Base-by-base conservation (phyloP, 2,113 vertebrate genomes). In the Mesembrinibis cayennensis region DNA sequence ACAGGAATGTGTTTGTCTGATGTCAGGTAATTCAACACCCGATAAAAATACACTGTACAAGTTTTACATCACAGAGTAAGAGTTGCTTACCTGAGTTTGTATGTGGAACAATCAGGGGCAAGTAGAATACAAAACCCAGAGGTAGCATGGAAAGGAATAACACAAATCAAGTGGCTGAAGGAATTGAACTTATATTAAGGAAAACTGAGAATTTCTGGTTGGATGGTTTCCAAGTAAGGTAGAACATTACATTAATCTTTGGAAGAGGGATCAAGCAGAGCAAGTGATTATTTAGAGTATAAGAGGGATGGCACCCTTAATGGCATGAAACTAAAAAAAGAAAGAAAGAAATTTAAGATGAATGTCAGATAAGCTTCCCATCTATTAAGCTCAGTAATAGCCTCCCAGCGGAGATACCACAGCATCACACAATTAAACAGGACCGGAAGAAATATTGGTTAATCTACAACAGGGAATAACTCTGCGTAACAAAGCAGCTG, bases 121-220 rank as follows among this genome's bases (percentile, higher is more conserved):
- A 59, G 44, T 26, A 63, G 42, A 59, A 62, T 36, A 79, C 78
- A 82, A 61, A 82, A 94, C 42, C 73, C 89, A 95, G 81, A 73
- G 89, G 73, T 32, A 97, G 94, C 94, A 95, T 97, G 95, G 93
- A 97, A 97, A 97, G 74, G 93, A 96, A 96, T 94, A 96, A 97
- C 78, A 97, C 81, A 96, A 88, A 85, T 93, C 94, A 97, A 87
- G 65, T 36, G 84, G 71, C 62, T 95, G 93, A 86, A 87, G 56
- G 76, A 94, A 90, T 0, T 96, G 82, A 81, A 73, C 29, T 71
- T 73, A 17, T 16, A 87, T 92, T 95, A 93, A 88, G 86, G 87
- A 95, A 95, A 96, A 97, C 22, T 17, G 53, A 94, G 70, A 82
- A 77, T 59, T 93, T 93, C 61, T 91, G 45, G 53, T 73, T 88